These are phyloP conservation scores for Melanotaenia nigrans DNA, from an alignment of 2,797 vertebrate genomes.

Conservation along the genomic window DNA sequence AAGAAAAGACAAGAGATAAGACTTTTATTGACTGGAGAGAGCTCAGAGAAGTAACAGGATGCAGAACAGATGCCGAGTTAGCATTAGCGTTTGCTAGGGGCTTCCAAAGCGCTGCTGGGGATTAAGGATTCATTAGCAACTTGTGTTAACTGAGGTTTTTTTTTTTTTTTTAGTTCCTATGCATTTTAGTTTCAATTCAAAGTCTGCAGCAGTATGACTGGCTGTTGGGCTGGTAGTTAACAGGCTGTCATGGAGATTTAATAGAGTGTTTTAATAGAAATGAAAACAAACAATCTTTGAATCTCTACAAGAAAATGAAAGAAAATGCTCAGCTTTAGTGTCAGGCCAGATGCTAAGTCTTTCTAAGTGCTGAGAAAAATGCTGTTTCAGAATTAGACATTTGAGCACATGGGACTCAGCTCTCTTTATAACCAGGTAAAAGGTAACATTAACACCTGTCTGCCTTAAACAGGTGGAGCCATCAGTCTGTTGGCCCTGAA, in stretches of 20 bases:
- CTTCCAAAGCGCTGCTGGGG: no score
- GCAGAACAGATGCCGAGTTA: no score
- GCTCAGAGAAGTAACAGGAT: no score
- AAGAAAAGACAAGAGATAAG: no score
- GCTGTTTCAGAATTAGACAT: background rate
- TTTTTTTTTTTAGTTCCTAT: no score
- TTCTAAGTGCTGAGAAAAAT: background rate
- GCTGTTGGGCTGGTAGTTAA: background rate
- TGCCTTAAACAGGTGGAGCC: constrained; percentile 87
- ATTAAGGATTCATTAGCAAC: no score
- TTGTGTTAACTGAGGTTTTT: no score
- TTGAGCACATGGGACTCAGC: background rate
- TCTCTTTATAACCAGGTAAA: background rate
- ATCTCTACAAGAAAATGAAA: background rate
- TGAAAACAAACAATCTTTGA: background rate
- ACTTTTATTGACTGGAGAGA: no score
- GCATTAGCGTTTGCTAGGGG: no score
- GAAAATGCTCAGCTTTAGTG: background rate
- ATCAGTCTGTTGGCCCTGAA: constrained; percentile 95
- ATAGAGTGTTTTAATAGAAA: background rate
- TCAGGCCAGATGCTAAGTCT: background rate
- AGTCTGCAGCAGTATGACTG: background rate
- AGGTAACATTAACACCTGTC: constrained; percentile 2
- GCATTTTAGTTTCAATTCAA: no score
- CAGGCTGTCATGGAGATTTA: background rate